A percentile compares a stretch with the other conserved stretches of the same genome.
phyloP scores from a whole-genome alignment of 1,140 invertebrate genomes.

The Harlomillsia oculata region DNA sequence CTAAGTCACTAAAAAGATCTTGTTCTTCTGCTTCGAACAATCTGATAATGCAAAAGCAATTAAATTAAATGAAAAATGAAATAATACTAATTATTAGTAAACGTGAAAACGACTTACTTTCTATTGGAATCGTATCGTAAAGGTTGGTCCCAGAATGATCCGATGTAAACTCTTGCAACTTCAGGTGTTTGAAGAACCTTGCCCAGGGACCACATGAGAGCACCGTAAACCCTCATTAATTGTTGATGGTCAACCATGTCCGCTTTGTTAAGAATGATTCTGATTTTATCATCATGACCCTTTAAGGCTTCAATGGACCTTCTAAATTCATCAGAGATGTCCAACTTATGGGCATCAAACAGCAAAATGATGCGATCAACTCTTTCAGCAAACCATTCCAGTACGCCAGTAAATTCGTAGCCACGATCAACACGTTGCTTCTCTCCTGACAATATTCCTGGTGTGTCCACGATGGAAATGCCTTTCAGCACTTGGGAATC shows the following conservation, averaged over 20 bases:
- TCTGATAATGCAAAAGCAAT: conserved; percentile 36
- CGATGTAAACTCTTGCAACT: conserved; percentile 96
- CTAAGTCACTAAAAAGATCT: conserved; percentile 89
- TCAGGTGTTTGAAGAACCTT: conserved; percentile 95
- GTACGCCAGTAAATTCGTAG: conserved; percentile 95
- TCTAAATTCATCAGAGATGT: conserved; percentile 96
- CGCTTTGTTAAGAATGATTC: conserved; percentile 96
- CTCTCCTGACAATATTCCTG: conserved; percentile 57
- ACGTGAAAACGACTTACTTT: conserved; percentile 43
- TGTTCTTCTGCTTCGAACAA: conserved; percentile 96
- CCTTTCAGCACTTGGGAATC: conserved; percentile 77
- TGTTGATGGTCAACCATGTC: conserved; percentile 99
- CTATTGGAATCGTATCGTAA: conserved; percentile 81
- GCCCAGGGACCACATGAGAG: conserved; percentile 96
- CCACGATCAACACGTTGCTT: conserved; percentile 81
- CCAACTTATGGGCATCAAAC: conserved; percentile 98
- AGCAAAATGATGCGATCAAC: conserved; percentile 95
- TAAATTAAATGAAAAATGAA: background rate
- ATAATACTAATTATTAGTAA: background rate
- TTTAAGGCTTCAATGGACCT: conserved; percentile 85
- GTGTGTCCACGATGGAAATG: conserved; percentile 93
- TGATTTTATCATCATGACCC: conserved; percentile 96
- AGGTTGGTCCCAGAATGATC: conserved; percentile 96
- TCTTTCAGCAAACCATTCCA: conserved; percentile 98
- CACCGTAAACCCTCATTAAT: conserved; percentile 95